Evolutionary conservation across 2,113 vertebrate species (phyloP).

Genomic region (Cyanoliseus patagonus): DNA sequence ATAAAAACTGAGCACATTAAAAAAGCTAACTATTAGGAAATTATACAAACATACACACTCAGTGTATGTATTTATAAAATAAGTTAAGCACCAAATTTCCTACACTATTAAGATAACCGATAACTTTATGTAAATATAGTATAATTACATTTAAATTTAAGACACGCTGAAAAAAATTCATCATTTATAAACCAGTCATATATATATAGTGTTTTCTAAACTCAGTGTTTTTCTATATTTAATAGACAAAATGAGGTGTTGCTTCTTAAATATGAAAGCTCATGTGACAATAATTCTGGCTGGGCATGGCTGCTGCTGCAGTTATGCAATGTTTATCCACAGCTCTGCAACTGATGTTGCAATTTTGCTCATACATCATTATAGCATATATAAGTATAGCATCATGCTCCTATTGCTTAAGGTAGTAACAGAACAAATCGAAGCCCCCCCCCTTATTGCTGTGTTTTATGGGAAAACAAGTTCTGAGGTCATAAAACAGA

Average conservation of each 20-base stretch:
- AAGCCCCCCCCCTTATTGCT: background rate
- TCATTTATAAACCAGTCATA: background rate
- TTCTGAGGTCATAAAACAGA: background rate
- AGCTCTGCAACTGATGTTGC: background rate
- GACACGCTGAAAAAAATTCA: background rate
- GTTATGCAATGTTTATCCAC: background rate
- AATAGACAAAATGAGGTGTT: background rate
- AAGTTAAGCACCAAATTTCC: background rate
- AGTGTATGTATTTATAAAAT: background rate
- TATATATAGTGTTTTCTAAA: background rate
- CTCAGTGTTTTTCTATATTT: background rate
- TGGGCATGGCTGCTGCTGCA: background rate
- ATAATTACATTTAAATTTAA: background rate
- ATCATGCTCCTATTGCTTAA: background rate
- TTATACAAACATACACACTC: background rate
- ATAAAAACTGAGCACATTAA: fast-evolving
- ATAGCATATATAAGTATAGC: fast-evolving
- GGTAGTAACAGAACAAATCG: background rate
- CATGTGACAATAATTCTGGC: background rate
- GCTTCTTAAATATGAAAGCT: background rate
- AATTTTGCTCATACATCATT: background rate
- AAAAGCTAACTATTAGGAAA: background rate
- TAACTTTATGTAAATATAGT: background rate
- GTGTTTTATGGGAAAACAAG: background rate
- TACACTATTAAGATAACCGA: background rate